phyloP scores from a whole-genome alignment of 2,113 vertebrate genomes.

The Esox niger region DNA sequence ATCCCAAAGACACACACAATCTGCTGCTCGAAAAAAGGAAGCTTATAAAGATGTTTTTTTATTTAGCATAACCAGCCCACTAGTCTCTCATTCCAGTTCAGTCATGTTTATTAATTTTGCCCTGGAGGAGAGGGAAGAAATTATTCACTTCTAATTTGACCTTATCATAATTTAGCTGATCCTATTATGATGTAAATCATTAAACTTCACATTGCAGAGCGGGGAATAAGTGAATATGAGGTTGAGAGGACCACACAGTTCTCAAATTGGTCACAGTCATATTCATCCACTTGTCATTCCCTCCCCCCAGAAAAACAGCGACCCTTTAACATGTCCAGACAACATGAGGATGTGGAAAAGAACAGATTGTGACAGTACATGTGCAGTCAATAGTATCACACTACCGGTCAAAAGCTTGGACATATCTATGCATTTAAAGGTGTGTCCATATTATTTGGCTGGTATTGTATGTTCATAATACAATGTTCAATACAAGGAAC shows the following conservation, averaged over 20 bases:
- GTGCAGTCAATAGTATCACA: too few relatives aligned
- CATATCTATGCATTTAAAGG: too few relatives aligned
- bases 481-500: too few relatives aligned
- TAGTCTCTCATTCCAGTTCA: constrained; percentile 38
- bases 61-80: constrained; percentile 57
- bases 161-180: constrained; percentile 72
- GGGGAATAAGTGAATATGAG: constrained; percentile 33
- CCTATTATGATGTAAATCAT: constrained; percentile 72
- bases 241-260: constrained; percentile 50
- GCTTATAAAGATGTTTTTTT: constrained; percentile 63
- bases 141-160: constrained; percentile 77
- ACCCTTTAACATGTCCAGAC: background rate
- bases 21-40: constrained; percentile 55
- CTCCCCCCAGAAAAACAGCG: background rate
- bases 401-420: too few relatives aligned
- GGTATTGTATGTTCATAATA: too few relatives aligned
- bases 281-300: background rate
- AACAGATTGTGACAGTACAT: too few relatives aligned
- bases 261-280: background rate
- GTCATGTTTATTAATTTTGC: constrained; percentile 70
- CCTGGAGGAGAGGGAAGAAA: constrained; percentile 59
- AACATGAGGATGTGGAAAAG: background rate
- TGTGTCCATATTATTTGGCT: too few relatives aligned
- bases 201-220: constrained; percentile 47
- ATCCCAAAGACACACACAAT: constrained; percentile 46